phyloP scores from a whole-genome alignment of 2,113 vertebrate species.

The Donacobius atricapilla region DNA sequence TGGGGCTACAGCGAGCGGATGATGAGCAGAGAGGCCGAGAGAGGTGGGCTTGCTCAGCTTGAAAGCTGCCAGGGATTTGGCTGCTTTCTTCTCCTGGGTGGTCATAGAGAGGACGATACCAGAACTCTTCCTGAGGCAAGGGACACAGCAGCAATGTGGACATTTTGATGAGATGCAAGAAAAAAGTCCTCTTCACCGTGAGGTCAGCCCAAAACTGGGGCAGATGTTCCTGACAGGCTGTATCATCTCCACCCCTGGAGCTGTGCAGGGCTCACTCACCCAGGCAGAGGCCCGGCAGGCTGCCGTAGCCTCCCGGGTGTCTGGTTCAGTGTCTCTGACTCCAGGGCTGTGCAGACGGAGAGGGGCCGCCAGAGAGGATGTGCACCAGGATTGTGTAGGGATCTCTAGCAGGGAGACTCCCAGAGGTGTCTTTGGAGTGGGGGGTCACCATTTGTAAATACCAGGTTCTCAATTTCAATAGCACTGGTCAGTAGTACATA shows the following conservation, averaged over 20 bases:
- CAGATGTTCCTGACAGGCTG: neutral
- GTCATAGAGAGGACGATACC: neutral
- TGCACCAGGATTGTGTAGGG: neutral
- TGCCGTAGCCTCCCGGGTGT: neutral
- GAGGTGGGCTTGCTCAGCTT: neutral
- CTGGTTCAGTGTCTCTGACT: fast-evolving
- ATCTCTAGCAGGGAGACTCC: neutral
- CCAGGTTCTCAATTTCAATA: neutral
- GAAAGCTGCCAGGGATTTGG: neutral
- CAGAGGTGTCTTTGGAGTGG: neutral
- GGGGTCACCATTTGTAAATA: neutral
- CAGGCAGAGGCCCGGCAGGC: neutral
- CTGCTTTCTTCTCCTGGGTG: neutral
- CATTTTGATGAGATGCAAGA: neutral
- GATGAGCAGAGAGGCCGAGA: neutral
- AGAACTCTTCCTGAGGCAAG: neutral
- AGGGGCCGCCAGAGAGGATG: neutral
- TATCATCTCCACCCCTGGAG: neutral
- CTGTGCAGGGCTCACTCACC: neutral
- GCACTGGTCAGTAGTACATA: neutral
- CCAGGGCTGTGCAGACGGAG: neutral
- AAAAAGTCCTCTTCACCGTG: neutral
- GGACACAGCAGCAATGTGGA: neutral
- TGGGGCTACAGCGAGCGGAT: neutral
- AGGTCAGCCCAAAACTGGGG: neutral